Conservation (phyloP, 2,113 vertebrate species). For the Xenopus borealis region DNA sequence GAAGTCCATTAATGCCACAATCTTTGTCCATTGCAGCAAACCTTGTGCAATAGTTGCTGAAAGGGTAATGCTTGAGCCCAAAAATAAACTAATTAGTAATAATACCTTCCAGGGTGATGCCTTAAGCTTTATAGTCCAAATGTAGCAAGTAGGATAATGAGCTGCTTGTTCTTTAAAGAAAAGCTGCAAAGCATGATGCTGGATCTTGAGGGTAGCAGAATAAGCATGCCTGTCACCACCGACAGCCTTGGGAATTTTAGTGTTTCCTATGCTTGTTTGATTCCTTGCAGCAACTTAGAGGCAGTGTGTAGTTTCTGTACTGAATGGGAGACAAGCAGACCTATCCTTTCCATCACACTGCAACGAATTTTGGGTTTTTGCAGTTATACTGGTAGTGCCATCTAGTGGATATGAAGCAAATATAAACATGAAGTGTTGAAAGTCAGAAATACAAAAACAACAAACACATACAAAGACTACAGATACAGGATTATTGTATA, state of each 20-base stretch:
- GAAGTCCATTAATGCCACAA: too few relatives aligned
- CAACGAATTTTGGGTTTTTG: not conserved
- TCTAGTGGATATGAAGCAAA: conserved; percentile 14
- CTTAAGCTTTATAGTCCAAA: not conserved
- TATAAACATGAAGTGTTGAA: too few relatives aligned
- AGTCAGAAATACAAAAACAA: too few relatives aligned
- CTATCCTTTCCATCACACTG: conserved; percentile 21
- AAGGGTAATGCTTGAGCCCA: too few relatives aligned
- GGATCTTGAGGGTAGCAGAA: conserved; percentile 1
- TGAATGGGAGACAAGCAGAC: conserved; percentile 24
- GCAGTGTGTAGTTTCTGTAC: conserved; percentile 24
- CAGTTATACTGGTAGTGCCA: conserved; percentile 14
- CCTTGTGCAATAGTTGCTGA: too few relatives aligned
- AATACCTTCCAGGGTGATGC: not conserved
- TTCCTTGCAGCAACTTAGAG: conserved; percentile 19
- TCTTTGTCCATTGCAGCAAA: too few relatives aligned
- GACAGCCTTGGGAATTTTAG: conserved; percentile 6
- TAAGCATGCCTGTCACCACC: not conserved
- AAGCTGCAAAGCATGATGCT: not conserved
- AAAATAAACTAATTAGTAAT: too few relatives aligned
- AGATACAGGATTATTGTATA: too few relatives aligned
- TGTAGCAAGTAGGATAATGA: not conserved
- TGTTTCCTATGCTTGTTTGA: conserved; percentile 19
- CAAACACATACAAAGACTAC: too few relatives aligned
- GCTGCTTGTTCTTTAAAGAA: not conserved